Percentiles rank a stretch among this genome's conserved stretches.
phyloP scores from a whole-genome alignment of 2,797 vertebrate genomes.

The Acanthopagrus latus region DNA sequence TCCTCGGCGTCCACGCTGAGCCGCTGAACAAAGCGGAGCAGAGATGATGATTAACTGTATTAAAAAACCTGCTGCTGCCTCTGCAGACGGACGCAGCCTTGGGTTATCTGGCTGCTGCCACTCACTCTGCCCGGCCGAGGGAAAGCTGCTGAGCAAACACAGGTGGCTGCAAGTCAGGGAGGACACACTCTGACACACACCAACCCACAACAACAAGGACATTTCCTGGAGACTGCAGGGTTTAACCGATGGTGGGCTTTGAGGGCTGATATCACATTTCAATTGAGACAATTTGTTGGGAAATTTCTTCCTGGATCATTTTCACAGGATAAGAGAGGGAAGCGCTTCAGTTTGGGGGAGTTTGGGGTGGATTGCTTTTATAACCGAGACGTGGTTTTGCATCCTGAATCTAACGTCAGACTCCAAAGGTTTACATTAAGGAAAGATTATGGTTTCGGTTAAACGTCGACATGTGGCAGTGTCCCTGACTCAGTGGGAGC shows the following conservation, averaged over 20 bases:
- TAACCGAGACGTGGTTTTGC: background rate
- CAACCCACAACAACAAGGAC: background rate
- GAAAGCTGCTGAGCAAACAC: constrained; percentile 95
- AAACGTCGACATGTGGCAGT: background rate
- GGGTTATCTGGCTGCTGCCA: constrained; percentile 89
- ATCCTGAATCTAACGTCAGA: background rate
- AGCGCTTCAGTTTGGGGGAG: background rate
- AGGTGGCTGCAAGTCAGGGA: constrained; percentile 82
- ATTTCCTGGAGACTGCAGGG: constrained; percentile 72
- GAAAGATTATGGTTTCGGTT: background rate
- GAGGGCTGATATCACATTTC: constrained; percentile 16
- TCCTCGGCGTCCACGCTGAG: constrained; percentile 19
- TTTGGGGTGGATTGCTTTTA: background rate
- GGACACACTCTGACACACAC: constrained; percentile 17
- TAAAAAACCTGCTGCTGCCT: constrained; percentile 89
- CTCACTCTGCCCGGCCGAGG: constrained; percentile 88
- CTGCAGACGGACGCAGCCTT: constrained; percentile 90
- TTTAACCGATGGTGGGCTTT: background rate
- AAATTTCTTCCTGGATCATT: background rate
- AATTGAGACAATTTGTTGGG: background rate
- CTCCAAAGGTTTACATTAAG: background rate
- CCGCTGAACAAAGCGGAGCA: constrained; percentile 49
- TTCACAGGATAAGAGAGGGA: background rate
- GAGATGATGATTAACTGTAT: constrained; percentile 92
- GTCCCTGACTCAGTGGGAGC: no score